A percentile compares a stretch with the other conserved stretches of the same genome.
These are phyloP conservation scores for Turnix velox DNA, from an alignment of 2,113 vertebrate genomes.

Conservation along the genomic window DNA sequence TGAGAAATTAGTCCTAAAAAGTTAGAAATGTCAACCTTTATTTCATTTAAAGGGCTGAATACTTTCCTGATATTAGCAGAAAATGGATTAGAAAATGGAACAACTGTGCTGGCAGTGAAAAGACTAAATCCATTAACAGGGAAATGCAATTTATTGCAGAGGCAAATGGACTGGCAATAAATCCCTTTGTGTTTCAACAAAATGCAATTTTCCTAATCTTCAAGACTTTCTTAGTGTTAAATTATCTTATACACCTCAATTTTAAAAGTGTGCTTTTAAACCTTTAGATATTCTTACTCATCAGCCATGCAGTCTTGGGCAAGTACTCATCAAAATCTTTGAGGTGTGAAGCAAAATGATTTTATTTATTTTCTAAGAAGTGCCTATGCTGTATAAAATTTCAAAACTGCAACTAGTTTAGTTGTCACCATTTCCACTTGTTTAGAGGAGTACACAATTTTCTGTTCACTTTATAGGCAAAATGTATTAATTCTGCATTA, in stretches of 20 bases:
- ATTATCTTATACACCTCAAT: neutral
- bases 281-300: neutral
- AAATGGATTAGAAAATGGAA: slow-evolving; percentile 25
- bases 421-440: neutral
- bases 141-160: neutral
- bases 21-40: slow-evolving; percentile 1
- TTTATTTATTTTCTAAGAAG: neutral
- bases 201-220: neutral
- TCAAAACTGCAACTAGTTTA: neutral
- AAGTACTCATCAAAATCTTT: neutral
- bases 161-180: neutral
- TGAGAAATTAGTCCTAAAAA: slow-evolving; percentile 9
- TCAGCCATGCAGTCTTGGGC: neutral
- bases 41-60: slow-evolving; percentile 27
- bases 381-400: neutral
- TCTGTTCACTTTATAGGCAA: neutral
- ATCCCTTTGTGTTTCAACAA: neutral
- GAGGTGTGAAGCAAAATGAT: neutral
- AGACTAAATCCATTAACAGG: neutral
- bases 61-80: slow-evolving; percentile 15
- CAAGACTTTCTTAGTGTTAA: neutral
- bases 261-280: neutral
- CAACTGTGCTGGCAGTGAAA: neutral
- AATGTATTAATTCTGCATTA: neutral
- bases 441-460: neutral